phyloP scores from a whole-genome alignment of 2,797 vertebrate genomes.

The Erpetoichthys calabaricus region DNA sequence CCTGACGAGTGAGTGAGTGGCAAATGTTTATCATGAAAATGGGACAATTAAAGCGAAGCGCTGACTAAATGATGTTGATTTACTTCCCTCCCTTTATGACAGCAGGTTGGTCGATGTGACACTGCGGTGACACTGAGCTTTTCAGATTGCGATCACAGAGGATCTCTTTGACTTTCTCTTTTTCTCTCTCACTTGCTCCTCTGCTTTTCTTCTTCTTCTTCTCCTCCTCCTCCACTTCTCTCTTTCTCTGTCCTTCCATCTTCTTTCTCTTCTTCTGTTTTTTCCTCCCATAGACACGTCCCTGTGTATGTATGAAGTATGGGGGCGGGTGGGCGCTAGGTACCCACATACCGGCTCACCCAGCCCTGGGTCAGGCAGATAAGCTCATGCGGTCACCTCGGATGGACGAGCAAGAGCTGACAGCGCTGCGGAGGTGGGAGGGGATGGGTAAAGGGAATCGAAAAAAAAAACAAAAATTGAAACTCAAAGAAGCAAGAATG shows the following conservation, averaged over 20 bases:
- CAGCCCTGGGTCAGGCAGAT: slow-evolving; percentile 21
- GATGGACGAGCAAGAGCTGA: no score
- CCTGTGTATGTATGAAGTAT: background rate
- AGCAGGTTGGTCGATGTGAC: no score
- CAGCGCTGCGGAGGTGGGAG: background rate
- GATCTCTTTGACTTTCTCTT: background rate
- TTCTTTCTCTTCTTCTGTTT: slow-evolving; percentile 19
- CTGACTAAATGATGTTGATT: no score
- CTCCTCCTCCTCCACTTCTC: slow-evolving; percentile 24
- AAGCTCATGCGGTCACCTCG: slow-evolving; percentile 17
- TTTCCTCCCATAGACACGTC: slow-evolving; percentile 19
- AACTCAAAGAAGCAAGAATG: background rate
- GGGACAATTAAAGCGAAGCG: no score
- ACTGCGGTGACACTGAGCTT: slow-evolving; percentile 13
- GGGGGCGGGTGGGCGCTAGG: no score
- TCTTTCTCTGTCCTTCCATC: slow-evolving; percentile 28
- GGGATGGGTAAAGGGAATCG: background rate
- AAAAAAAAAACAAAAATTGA: background rate
- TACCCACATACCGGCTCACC: slow-evolving; percentile 19
- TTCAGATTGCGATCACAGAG: slow-evolving; percentile 6
- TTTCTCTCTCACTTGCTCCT: slow-evolving; percentile 5
- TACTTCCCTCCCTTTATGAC: no score
- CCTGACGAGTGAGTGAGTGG: no score
- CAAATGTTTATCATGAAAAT: no score
- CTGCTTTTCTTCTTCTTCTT: slow-evolving; percentile 15